Conservation (phyloP, 35 echinoderm and acorn worm species). For the Acanthaster planci region DNA sequence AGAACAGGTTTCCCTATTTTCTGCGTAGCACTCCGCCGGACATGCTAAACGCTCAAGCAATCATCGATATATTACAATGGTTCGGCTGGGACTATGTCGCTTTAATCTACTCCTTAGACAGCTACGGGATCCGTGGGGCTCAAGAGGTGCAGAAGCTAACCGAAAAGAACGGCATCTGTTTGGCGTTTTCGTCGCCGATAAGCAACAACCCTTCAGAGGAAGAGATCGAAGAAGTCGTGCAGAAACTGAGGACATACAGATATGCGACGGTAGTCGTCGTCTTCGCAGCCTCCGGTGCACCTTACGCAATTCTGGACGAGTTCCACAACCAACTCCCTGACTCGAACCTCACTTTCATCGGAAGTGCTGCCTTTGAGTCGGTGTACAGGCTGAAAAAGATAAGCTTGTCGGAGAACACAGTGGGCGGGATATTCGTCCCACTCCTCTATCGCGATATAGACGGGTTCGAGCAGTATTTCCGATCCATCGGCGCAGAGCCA, state of each 20-base stretch:
- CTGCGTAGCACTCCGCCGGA: constrained; percentile 26
- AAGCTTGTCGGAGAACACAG: not conserved
- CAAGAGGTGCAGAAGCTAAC: constrained; percentile 20
- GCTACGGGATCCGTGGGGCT: constrained; percentile 26
- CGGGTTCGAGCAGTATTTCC: constrained; percentile 30
- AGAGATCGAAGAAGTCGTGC: constrained; percentile 22
- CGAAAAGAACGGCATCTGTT: constrained; percentile 27
- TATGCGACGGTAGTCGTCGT: constrained; percentile 23
- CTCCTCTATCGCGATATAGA: constrained; percentile 5
- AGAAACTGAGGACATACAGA: constrained; percentile 11
- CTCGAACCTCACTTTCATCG: constrained; percentile 17
- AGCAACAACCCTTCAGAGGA: not conserved
- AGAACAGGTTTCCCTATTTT: constrained; percentile 32
- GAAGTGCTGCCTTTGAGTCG: constrained; percentile 23
- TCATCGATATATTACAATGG: constrained; percentile 32
- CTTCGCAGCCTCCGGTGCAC: not conserved
- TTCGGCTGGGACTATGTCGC: constrained; percentile 45
- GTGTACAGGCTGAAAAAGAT: not conserved
- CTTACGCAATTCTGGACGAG: constrained; percentile 1
- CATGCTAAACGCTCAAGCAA: not conserved
- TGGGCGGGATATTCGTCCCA: constrained; percentile 6
- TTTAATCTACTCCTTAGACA: constrained; percentile 39
- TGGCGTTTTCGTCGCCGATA: constrained; percentile 28
- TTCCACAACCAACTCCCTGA: not conserved
- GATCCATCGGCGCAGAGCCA: not conserved